phyloP scores from a whole-genome alignment of 2,888 invertebrate genomes.

The Dione vanillae region DNA sequence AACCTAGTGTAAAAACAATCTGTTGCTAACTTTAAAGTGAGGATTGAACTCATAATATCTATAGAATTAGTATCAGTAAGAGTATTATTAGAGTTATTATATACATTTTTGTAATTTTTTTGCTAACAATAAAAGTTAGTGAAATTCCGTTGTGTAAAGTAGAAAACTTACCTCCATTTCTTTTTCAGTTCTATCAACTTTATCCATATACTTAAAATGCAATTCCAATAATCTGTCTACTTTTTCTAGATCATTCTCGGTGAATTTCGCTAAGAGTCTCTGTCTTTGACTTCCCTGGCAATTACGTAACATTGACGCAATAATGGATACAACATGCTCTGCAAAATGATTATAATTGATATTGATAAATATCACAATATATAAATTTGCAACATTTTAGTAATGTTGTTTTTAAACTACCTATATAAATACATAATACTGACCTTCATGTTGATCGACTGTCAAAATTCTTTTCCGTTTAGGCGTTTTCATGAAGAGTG shows the following conservation, averaged over 20 bases:
- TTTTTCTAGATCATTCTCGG: slow-evolving; percentile 99
- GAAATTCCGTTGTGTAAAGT: slow-evolving; percentile 53
- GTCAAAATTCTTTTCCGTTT: slow-evolving; percentile 92
- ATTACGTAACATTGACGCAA: slow-evolving; percentile 96
- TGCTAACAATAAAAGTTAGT: slow-evolving; percentile 25
- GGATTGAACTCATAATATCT: too few relatives aligned
- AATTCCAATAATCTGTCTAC: slow-evolving; percentile 97
- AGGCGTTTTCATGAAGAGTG: slow-evolving; percentile 99
- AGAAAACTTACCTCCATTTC: slow-evolving; percentile 85
- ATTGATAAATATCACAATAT: too few relatives aligned
- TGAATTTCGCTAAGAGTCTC: slow-evolving; percentile 96
- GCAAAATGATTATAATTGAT: slow-evolving; percentile 48
- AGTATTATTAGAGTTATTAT: too few relatives aligned
- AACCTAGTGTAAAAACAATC: too few relatives aligned
- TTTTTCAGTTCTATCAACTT: slow-evolving; percentile 93
- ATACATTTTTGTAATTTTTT: too few relatives aligned
- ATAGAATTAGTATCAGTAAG: too few relatives aligned
- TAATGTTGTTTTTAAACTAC: too few relatives aligned
- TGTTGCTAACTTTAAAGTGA: too few relatives aligned
- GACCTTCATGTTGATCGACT: slow-evolving; percentile 95
- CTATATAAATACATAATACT: not conserved
- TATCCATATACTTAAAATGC: slow-evolving; percentile 98
- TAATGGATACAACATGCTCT: slow-evolving; percentile 97
- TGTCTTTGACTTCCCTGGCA: slow-evolving; percentile 96
- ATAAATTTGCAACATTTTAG: too few relatives aligned